A percentile compares a stretch with the other conserved stretches of the same genome.
phyloP scores from a whole-genome alignment of 1,140 invertebrate species.

The Drosophila tropicalis region DNA sequence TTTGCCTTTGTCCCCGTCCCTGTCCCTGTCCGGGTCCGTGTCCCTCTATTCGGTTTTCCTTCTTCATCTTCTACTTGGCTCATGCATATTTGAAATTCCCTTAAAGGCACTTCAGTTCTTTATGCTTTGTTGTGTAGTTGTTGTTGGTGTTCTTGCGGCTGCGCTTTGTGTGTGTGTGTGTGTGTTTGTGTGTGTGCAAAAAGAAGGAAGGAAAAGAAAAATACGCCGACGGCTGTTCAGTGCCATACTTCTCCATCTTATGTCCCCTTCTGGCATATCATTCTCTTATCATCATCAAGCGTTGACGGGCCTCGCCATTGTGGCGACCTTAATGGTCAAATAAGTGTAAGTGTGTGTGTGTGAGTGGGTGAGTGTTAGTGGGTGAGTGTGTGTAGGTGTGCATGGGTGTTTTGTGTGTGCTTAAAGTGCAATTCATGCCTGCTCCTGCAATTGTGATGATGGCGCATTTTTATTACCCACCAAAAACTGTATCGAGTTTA shows the following conservation, averaged over 20 bases:
- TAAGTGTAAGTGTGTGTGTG: conserved; percentile 29
- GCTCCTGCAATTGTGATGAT: conserved; percentile 71
- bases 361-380: conserved; percentile 13
- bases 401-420: conserved; percentile 45
- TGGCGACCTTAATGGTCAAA: conserved; percentile 77
- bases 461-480: conserved; percentile 73
- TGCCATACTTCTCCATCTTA: conserved; percentile 19
- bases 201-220: conserved; percentile 12
- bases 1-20: not conserved
- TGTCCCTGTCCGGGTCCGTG: not conserved
- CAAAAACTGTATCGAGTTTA: conserved; percentile 77
- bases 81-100: conserved; percentile 81
- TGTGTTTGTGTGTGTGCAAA: conserved; percentile 2
- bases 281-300: conserved; percentile 66
- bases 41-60: conserved; percentile 9
- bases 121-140: conserved; percentile 44
- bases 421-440: conserved; percentile 78
- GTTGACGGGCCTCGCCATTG: conserved; percentile 71
- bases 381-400: conserved; percentile 12
- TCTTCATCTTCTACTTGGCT: conserved; percentile 57
- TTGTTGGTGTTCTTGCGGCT: conserved; percentile 37
- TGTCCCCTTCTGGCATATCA: conserved; percentile 18
- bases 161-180: conserved; percentile 23
- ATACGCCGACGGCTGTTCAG: conserved; percentile 56
- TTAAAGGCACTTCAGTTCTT: conserved; percentile 79